A percentile compares a stretch with the other conserved stretches of the same genome.
phyloP scores from a whole-genome alignment of 2,888 invertebrate species.

The Drosophila dives region DNA sequence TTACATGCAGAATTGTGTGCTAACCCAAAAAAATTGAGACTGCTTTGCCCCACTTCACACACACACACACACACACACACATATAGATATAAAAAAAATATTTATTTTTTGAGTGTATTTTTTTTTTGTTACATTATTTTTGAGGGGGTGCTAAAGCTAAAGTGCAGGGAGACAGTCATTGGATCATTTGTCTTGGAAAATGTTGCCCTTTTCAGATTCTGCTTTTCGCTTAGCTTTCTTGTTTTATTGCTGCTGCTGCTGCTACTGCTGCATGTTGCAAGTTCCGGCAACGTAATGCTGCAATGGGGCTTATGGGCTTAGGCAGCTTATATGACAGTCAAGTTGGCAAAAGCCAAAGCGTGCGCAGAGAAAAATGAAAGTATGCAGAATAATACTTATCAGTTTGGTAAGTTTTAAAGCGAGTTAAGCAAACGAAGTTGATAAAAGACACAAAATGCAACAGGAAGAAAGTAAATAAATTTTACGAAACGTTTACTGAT shows the following conservation, averaged over 20 bases:
- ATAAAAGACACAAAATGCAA: slow-evolving; percentile 6
- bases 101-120: slow-evolving; percentile 38
- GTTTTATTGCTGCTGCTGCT: slow-evolving; percentile 10
- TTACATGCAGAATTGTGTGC: slow-evolving; percentile 63
- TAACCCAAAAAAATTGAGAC: slow-evolving; percentile 66
- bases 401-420: slow-evolving; percentile 23
- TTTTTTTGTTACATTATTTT: slow-evolving; percentile 24
- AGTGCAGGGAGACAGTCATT: slow-evolving; percentile 80
- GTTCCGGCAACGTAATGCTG: slow-evolving; percentile 37
- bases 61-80: slow-evolving; percentile 11
- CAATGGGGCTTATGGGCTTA: slow-evolving; percentile 53
- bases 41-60: slow-evolving; percentile 33
- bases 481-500: neutral
- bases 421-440: slow-evolving; percentile 6
- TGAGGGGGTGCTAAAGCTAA: slow-evolving; percentile 40
- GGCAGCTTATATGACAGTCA: slow-evolving; percentile 53
- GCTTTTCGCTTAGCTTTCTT: slow-evolving; percentile 12
- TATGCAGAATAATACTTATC: slow-evolving; percentile 24
- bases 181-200: slow-evolving; percentile 77
- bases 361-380: slow-evolving; percentile 19
- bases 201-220: slow-evolving; percentile 50
- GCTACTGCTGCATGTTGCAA: slow-evolving; percentile 43
- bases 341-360: slow-evolving; percentile 15
- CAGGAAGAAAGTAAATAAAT: neutral
- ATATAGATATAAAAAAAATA: slow-evolving; percentile 43